These are phyloP conservation scores for Cheilinus undulatus DNA, from an alignment of 2,113 vertebrate species.

Conservation along the genomic window DNA sequence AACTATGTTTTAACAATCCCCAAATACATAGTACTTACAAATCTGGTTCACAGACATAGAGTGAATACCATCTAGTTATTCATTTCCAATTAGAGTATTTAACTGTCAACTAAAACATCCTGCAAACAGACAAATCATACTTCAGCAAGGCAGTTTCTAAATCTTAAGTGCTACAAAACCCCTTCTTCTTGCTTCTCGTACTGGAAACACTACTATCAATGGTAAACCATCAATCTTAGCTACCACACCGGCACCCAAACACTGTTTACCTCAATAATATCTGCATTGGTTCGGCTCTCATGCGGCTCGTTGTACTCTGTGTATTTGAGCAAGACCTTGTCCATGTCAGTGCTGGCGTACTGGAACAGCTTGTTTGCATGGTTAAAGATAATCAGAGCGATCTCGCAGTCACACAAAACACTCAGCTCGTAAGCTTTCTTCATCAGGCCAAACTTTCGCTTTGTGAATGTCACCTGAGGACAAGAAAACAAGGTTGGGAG, in stretches of 20 bases:
- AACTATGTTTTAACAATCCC: no score
- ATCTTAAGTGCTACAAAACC: no score
- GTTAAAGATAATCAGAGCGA: constrained; percentile 97
- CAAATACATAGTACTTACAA: no score
- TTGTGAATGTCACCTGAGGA: constrained; percentile 92
- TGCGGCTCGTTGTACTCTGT: constrained; percentile 97
- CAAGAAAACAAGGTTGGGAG: neutral
- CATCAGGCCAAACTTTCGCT: constrained; percentile 94
- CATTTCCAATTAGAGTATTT: no score
- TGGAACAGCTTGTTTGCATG: constrained; percentile 97
- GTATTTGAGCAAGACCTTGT: constrained; percentile 97
- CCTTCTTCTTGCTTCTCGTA: no score
- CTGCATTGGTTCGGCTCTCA: constrained; percentile 94
- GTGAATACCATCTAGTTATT: no score
- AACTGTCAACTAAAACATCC: neutral
- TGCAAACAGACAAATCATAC: no score
- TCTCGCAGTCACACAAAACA: constrained; percentile 94
- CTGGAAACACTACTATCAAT: no score
- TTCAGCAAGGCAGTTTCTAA: no score
- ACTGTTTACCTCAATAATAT: constrained; percentile 91
- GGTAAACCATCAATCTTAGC: neutral
- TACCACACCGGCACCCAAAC: neutral
- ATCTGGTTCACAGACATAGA: no score
- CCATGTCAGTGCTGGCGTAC: constrained; percentile 97
- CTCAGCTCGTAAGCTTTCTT: constrained; percentile 96